Percentiles rank a stretch among this genome's conserved stretches.
Evolutionary conservation across 1,140 invertebrate species (phyloP).

Genomic region (Lutraria rhynchaena): DNA sequence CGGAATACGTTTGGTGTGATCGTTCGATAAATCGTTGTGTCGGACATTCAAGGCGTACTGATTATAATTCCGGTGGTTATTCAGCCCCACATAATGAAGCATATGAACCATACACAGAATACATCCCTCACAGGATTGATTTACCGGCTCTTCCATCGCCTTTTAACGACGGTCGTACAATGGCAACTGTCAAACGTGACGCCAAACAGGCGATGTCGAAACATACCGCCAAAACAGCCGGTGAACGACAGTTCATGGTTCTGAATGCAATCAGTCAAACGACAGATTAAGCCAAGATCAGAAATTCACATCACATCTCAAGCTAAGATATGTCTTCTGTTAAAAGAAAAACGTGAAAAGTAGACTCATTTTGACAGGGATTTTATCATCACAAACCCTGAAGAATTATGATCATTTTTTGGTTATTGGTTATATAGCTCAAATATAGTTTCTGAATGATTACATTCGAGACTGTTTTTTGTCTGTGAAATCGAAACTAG

Average conservation of each 20-base stretch:
- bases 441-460: too few species aligned
- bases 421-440: too few species aligned
- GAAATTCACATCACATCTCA: too few species aligned
- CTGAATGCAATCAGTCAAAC: neutral
- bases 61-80: constrained; percentile 28
- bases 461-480: too few species aligned
- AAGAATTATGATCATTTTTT: too few species aligned
- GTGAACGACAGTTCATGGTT: neutral
- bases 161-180: constrained; percentile 45
- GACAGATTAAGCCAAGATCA: neutral
- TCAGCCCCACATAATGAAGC: neutral
- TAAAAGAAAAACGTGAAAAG: too few species aligned
- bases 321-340: too few species aligned
- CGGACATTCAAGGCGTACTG: constrained; percentile 26
- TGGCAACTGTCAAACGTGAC: constrained; percentile 22
- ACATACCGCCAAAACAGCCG: neutral
- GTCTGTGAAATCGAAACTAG: too few species aligned
- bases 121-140: constrained; percentile 26
- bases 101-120: constrained; percentile 31
- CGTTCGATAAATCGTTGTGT: neutral
- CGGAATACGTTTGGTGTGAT: constrained; percentile 36
- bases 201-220: neutral
- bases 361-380: too few species aligned
- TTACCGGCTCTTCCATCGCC: constrained; percentile 14
- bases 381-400: too few species aligned